These are phyloP conservation scores for Cylindroiulus punctatus DNA, from an alignment of 2,888 invertebrate genomes.

Conservation along the genomic window DNA sequence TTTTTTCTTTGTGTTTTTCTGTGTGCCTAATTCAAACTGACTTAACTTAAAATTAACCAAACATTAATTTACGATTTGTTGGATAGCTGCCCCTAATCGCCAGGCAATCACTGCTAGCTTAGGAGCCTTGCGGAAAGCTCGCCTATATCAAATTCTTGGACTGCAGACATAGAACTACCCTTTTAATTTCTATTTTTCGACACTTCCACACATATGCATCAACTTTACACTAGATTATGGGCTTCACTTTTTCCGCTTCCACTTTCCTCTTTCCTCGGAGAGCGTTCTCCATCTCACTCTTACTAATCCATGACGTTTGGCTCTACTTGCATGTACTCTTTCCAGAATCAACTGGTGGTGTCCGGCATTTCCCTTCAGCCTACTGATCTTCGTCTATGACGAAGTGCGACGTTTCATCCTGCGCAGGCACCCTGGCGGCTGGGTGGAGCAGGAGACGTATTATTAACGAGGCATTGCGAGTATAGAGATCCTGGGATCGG, in stretches of 20 bases:
- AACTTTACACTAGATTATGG: too few relatives aligned
- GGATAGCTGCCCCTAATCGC: too few relatives aligned
- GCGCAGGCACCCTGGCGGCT: slow-evolving; percentile 95
- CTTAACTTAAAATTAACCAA: too few relatives aligned
- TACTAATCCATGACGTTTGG: slow-evolving; percentile 15
- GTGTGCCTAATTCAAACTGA: too few relatives aligned
- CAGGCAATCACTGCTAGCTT: too few relatives aligned
- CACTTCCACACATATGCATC: too few relatives aligned
- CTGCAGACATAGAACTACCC: too few relatives aligned
- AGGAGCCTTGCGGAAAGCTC: too few relatives aligned
- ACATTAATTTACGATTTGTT: too few relatives aligned
- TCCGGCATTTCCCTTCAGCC: slow-evolving; percentile 77
- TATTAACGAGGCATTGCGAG: slow-evolving; percentile 68
- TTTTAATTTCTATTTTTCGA: too few relatives aligned
- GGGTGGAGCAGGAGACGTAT: slow-evolving; percentile 99
- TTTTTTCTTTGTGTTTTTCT: too few relatives aligned
- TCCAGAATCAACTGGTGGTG: slow-evolving; percentile 76
- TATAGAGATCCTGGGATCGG: slow-evolving; percentile 48
- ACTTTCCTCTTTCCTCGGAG: not conserved
- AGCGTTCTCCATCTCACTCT: not conserved
- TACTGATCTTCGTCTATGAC: slow-evolving; percentile 79
- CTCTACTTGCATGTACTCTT: not conserved
- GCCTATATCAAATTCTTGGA: too few relatives aligned
- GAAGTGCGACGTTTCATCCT: slow-evolving; percentile 78
- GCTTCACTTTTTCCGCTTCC: not conserved